These are phyloP conservation scores for Trissonchulus sp. DNA, from an alignment of 2,888 invertebrate species.

Conservation along the genomic window DNA sequence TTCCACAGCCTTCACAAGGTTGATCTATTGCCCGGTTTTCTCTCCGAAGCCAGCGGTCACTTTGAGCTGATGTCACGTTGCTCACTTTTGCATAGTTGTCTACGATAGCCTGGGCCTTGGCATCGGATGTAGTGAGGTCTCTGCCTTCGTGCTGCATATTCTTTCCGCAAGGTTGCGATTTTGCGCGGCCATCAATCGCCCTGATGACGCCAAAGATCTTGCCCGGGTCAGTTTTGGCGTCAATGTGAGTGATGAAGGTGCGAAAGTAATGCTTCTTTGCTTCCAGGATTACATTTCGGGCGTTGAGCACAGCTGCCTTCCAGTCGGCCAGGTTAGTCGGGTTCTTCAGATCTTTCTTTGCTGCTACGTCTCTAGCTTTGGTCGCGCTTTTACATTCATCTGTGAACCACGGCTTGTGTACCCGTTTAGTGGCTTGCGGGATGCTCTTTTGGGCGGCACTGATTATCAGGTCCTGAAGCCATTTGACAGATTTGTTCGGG, in stretches of 20 bases:
- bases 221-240: conserved; percentile 6
- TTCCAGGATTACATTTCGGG: not conserved
- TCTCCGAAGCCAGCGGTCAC: not conserved
- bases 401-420: conserved; percentile 13
- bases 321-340: not conserved
- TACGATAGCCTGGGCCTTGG: too few species aligned
- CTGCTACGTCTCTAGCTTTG: not conserved
- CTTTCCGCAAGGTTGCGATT: too few species aligned
- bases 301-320: not conserved
- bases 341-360: conserved; percentile 5
- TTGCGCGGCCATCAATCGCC: not conserved
- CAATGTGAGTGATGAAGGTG: not conserved
- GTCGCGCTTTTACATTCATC: not conserved
- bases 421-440: not conserved
- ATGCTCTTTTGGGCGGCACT: not conserved
- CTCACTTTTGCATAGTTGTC: not conserved
- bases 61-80: not conserved
- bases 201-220: not conserved
- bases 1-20: not conserved
- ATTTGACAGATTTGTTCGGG: not conserved
- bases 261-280: not conserved
- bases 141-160: too few species aligned
- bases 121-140: too few species aligned
- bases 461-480: not conserved
- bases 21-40: not conserved